Percentiles rank a stretch among this genome's conserved stretches.
phyloP scores from a whole-genome alignment of 2,113 vertebrate genomes.

The Pterophyllum scalare region DNA sequence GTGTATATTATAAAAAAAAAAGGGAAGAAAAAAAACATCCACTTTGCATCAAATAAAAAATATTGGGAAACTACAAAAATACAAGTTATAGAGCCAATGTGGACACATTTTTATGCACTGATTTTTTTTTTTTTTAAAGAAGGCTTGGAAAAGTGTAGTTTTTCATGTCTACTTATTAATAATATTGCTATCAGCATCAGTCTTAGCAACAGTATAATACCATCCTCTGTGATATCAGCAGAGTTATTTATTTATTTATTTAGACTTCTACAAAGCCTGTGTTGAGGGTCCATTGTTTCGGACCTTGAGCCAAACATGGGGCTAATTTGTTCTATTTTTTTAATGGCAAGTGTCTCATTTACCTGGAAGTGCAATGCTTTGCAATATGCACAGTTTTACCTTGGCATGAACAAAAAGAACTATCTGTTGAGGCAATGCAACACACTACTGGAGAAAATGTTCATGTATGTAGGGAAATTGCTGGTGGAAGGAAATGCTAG shows the following conservation, averaged over 20 bases:
- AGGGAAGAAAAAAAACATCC: neutral
- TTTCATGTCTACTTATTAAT: neutral
- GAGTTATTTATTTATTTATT: neutral
- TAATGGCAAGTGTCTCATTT: neutral
- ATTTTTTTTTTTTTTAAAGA: neutral
- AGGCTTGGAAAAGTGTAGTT: neutral
- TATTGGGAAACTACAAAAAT: neutral
- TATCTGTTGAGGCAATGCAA: neutral
- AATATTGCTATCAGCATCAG: neutral
- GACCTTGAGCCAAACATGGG: neutral
- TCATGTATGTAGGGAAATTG: slow-evolving; percentile 13
- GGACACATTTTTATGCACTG: neutral
- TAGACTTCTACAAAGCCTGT: neutral
- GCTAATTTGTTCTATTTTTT: neutral
- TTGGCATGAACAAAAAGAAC: neutral
- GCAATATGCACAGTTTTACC: neutral
- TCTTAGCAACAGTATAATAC: neutral
- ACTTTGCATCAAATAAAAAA: slow-evolving; percentile 8
- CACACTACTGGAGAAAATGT: slow-evolving; percentile 10
- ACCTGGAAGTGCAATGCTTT: neutral
- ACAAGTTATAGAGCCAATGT: neutral
- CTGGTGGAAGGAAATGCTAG: slow-evolving; percentile 51
- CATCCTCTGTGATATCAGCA: neutral
- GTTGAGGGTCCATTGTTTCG: neutral
- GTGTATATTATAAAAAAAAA: slow-evolving; percentile 21